A percentile compares a stretch with the other conserved stretches of the same genome.
Conservation (phyloP, 2,797 vertebrate species). For the Coregonus ussuriensis region DNA sequence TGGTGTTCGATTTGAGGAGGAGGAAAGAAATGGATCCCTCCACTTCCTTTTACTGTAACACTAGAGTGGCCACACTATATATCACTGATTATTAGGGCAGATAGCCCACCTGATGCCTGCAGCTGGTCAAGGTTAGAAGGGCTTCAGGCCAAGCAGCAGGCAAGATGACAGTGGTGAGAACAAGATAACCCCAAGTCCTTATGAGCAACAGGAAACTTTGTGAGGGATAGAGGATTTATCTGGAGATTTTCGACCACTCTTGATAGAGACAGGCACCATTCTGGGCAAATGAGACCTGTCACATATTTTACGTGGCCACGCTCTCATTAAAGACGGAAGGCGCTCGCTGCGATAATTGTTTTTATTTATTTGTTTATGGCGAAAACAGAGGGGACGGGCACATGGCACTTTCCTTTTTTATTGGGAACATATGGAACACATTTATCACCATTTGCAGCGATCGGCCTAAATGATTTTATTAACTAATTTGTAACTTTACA, state of each 20-base stretch:
- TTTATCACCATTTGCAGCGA: conserved; percentile 78
- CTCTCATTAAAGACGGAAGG: conserved; percentile 67
- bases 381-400: conserved; percentile 75
- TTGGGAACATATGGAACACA: conserved; percentile 78
- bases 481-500: conserved; percentile 78
- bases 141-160: neutral
- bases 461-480: conserved; percentile 75
- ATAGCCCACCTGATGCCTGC: neutral
- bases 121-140: neutral
- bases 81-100: neutral
- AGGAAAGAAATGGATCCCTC: neutral
- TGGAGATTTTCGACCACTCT: conserved; percentile 59
- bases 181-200: neutral
- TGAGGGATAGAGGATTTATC: conserved; percentile 46
- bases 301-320: conserved; percentile 66
- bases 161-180: neutral
- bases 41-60: neutral
- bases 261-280: conserved; percentile 65
- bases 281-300: conserved; percentile 65
- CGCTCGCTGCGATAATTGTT: conserved; percentile 75
- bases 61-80: neutral
- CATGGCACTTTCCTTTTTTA: conserved; percentile 74
- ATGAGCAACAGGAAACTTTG: conserved; percentile 13
- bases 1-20: too few species aligned
- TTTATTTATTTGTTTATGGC: conserved; percentile 82